A percentile compares a stretch with the other conserved stretches of the same genome.
These are phyloP conservation scores for Microhierax caerulescens DNA, from an alignment of 2,797 vertebrate genomes.

Conservation along the genomic window DNA sequence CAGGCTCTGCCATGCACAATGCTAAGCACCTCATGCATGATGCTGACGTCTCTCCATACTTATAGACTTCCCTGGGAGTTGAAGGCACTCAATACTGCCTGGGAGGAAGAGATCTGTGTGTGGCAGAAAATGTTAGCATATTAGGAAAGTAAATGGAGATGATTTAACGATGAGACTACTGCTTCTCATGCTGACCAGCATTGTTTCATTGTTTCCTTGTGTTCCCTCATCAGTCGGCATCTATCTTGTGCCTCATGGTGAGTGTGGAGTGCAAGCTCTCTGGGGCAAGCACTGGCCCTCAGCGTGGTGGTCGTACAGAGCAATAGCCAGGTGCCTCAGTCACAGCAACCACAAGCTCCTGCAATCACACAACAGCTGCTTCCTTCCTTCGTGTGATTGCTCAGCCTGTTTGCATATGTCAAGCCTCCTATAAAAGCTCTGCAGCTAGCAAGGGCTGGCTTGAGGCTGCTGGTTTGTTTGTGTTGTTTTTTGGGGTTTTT, in stretches of 20 bases:
- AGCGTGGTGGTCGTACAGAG: rapidly evolving
- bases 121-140: slow-evolving; percentile 57
- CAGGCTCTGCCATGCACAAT: slow-evolving; percentile 39
- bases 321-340: slow-evolving; percentile 11
- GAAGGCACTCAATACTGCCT: slow-evolving; percentile 35
- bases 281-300: not conserved
- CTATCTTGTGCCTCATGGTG: not conserved
- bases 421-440: slow-evolving; percentile 60
- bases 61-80: slow-evolving; percentile 37
- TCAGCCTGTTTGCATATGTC: slow-evolving; percentile 75
- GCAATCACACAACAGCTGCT: slow-evolving; percentile 14
- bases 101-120: slow-evolving; percentile 55
- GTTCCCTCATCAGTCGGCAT: not conserved
- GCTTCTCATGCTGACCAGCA: slow-evolving; percentile 42
- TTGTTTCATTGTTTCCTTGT: slow-evolving; percentile 55
- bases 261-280: not conserved
- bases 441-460: slow-evolving; percentile 64
- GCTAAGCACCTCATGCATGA: slow-evolving; percentile 39
- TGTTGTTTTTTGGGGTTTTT: not conserved
- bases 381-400: slow-evolving; percentile 7
- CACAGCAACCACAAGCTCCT: not conserved
- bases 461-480: not conserved
- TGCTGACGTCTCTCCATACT: slow-evolving; percentile 42
- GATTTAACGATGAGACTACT: slow-evolving; percentile 54
- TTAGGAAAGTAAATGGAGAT: slow-evolving; percentile 67